Evolutionary conservation across 2,888 invertebrate genomes (phyloP), one percentile per base, ranked within the genome.

Genomic region (Encarsia formosa): DNA sequence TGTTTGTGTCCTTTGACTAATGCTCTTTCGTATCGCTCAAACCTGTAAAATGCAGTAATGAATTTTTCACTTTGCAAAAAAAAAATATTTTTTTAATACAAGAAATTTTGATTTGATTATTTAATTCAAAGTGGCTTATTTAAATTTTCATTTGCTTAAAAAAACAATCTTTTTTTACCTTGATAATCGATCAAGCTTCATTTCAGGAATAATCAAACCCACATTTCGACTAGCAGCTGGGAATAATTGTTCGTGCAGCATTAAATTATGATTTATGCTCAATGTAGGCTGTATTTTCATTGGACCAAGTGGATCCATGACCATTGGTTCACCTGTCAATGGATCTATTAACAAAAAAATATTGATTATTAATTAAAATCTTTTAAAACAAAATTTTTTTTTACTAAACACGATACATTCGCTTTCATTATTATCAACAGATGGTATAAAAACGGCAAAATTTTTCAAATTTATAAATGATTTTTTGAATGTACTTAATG

Each of bases 201-300:
- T 65, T 62, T 74, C 74, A 32, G 73, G 68, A 51, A 72, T 65
- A 22, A 70, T 65, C 26, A 65, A 71, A 52, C 65, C 70, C 5
- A 65, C 65, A 1, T 56, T 59, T 19, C 68, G 69, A 60, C 65
- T 71, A 24, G 67, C 75, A 61, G 83, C 82, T 13, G 87, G 85
- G 73, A 87, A 83, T 58, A 90, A 79, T 75, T 87, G 85, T 57
- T 83, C 80, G 70, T 87, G 87, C 22, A 91, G 76, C 70, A 89
- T 79, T 64, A 85, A 79, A 77, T 91, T 91, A 73, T 83, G 84
- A 76, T 90, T 90, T 68, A 68, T 65, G 49, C 59, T 69, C 9
- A 64, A 55, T 34, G 64, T 58, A 39, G 87, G 87, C 23, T 81
- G 80, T 44, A 81, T 77, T 61, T 65, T 61, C 15, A 65, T 67